A percentile compares a stretch with the other conserved stretches of the same genome.
Conservation (phyloP, 2,113 vertebrate genomes). For the Charadrius vociferus region DNA sequence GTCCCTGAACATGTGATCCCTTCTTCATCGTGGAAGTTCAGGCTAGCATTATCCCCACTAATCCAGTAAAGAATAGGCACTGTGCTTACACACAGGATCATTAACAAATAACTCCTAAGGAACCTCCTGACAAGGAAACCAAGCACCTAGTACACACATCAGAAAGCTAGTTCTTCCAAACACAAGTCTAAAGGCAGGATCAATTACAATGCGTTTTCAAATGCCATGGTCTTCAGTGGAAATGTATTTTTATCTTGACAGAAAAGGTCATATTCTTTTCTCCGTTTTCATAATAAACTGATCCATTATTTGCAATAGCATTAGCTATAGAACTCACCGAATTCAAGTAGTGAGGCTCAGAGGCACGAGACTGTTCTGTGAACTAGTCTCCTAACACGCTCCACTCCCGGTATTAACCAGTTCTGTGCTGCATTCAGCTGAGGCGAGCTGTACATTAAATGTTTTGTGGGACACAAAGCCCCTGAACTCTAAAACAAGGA, state of each 20-base stretch:
- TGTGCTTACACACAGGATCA: background rate
- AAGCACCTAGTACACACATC: background rate
- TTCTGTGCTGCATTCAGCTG: background rate
- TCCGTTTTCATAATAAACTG: background rate
- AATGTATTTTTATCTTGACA: background rate
- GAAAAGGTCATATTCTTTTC: constrained; percentile 6
- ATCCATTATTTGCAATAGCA: background rate
- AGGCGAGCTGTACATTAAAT: background rate
- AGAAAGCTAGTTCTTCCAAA: background rate
- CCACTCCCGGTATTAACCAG: background rate
- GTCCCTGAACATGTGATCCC: background rate
- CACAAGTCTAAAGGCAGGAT: background rate
- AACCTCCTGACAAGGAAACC: background rate
- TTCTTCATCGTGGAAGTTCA: background rate
- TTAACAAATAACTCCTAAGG: background rate
- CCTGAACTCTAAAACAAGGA: background rate
- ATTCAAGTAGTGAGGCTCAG: background rate
- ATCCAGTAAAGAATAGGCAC: background rate
- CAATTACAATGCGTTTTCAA: background rate
- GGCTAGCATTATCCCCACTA: background rate
- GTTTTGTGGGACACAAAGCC: background rate
- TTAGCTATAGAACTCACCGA: background rate
- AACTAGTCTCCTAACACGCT: background rate
- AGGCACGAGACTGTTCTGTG: background rate
- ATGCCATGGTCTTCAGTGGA: background rate